Evolutionary conservation across 2,113 vertebrate species (phyloP).

Genomic region (Eulemur rufifrons): DNA sequence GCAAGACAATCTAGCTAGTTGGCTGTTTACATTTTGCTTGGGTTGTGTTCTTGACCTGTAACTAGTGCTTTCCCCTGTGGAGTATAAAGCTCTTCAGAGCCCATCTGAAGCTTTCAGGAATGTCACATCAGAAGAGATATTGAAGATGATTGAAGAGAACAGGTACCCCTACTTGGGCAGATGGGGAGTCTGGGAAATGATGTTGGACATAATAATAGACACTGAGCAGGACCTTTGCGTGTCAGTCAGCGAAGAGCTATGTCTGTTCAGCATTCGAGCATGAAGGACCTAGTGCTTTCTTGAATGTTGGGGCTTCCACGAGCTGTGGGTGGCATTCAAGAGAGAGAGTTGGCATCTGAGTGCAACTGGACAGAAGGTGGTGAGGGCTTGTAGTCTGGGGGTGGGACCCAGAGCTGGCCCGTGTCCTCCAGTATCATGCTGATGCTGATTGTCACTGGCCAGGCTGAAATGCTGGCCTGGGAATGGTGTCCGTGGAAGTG

Average conservation of each 20-base stretch:
- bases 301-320: neutral
- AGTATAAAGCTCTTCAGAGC: slow-evolving; percentile 87
- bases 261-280: neutral
- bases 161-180: slow-evolving; percentile 79
- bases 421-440: neutral
- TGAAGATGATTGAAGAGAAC: slow-evolving; percentile 86
- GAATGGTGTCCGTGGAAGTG: neutral
- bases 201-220: neutral
- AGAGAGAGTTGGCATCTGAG: neutral
- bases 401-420: neutral
- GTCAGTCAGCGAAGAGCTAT: neutral
- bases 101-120: slow-evolving; percentile 86
- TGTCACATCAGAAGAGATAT: slow-evolving; percentile 85
- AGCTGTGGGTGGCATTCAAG: neutral
- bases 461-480: neutral
- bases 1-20: neutral
- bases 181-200: neutral
- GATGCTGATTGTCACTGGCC: neutral
- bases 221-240: neutral
- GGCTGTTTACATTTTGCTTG: neutral
- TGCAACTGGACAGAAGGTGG: neutral
- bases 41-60: slow-evolving; percentile 80
- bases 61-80: slow-evolving; percentile 89
- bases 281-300: neutral
- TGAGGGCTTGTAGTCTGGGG: neutral